Evolutionary conservation across 2,113 vertebrate genomes (phyloP).

Genomic region (Amphilophus citrinellus): DNA sequence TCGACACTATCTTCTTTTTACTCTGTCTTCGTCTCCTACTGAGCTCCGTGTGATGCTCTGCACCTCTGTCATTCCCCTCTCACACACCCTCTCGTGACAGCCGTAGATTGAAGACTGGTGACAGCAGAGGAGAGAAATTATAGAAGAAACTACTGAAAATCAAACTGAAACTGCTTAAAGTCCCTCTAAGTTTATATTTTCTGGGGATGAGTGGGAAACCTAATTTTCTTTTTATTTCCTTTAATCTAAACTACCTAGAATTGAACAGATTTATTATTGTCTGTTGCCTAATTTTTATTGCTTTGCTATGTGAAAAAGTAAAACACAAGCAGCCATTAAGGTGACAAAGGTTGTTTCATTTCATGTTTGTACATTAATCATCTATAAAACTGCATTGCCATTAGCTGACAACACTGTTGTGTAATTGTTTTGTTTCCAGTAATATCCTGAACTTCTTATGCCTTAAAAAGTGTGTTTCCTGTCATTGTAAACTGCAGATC

Average conservation of each 20-base stretch:
- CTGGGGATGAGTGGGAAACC: neutral
- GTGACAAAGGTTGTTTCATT: conserved; percentile 5
- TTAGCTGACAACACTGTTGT: conserved; percentile 15
- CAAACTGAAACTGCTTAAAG: neutral
- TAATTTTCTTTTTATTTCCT: neutral
- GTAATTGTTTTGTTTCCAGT: conserved; percentile 33
- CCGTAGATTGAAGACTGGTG: neutral
- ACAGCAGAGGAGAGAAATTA: neutral
- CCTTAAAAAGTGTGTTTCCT: neutral
- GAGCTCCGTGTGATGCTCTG: neutral
- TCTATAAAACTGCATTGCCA: conserved; percentile 33
- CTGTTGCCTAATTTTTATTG: neutral
- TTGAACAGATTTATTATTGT: neutral
- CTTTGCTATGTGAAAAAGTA: neutral
- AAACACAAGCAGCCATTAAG: neutral
- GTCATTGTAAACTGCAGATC: conserved; percentile 29
- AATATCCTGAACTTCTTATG: conserved; percentile 13
- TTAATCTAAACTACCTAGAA: neutral
- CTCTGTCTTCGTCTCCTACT: neutral
- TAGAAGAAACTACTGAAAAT: neutral
- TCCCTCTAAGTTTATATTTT: neutral
- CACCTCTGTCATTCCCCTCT: neutral
- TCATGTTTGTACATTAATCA: conserved; percentile 29
- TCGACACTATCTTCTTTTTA: neutral
- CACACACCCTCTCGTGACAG: neutral